Base-by-base conservation (phyloP, 2,888 invertebrate genomes). In the Priocnemis perturbator region DNA sequence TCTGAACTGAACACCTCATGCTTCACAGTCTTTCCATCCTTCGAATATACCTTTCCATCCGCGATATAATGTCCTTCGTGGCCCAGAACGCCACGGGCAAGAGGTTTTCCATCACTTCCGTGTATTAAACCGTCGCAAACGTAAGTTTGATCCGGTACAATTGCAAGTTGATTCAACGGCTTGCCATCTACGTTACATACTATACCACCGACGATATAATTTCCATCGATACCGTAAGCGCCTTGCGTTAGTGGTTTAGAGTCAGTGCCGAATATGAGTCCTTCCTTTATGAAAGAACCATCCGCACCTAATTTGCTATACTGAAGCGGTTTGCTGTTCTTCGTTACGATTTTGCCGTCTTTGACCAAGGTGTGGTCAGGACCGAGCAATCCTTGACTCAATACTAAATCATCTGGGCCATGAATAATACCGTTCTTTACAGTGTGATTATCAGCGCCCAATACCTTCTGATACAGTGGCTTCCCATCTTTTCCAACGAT, bases 1-100 rank as follows among this genome's bases (percentile, higher is more conserved):
- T 89, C 88, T 0, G 88, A 88, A 69, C 81, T 84, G 67, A 89
- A 89, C 0, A 82, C 78, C 21, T 88, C 88, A 37, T 83, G 85
- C 64, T 87, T 88, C 3, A 87, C 82, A 0, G 84, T 83, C 74
- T 86, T 88, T 0, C 87, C 87, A 30, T 88, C 87, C 59, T 87
- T 88, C 0, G 84, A 76, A 26, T 83, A 81, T 19, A 88, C 81
- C 68, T 87, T 88, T 14, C 88, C 88, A 3, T 87, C 88, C 1
- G 79, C 74, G 15, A 88, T 77, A 55, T 81, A 82, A 62, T 86
- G 70, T 5, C 86, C 86, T 9, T 88, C 88, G 55, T 81, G 79
- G 5, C 88, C 88, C 15, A 88, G 73, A 23, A 81, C 81, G 11
- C 88, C 88, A 47, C 77, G 83, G 2, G 81, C 74, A 0, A 88